Conservation (phyloP, 2,797 vertebrate species). For the Melanogrammus aeglefinus region DNA sequence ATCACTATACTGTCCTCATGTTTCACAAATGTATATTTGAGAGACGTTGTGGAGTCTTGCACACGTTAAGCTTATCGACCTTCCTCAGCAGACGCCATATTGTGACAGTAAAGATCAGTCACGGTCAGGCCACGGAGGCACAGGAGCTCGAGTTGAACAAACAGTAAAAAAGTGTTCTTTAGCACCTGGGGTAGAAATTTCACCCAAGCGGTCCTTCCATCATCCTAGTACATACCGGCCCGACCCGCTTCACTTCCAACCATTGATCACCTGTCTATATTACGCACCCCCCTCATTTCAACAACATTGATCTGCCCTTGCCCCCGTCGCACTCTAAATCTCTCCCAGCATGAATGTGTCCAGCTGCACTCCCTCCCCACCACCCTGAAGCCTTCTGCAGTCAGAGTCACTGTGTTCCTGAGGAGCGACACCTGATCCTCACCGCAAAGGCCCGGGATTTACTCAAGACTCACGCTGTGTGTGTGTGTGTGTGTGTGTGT, state of each 20-base stretch:
- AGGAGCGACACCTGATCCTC: constrained; percentile 49
- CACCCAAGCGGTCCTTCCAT: too few species aligned
- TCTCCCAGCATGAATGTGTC: constrained; percentile 31
- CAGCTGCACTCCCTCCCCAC: constrained; percentile 23
- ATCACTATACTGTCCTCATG: too few species aligned
- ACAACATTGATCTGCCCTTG: constrained; percentile 52
- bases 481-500: background rate
- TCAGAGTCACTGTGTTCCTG: constrained; percentile 33
- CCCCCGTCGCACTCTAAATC: constrained; percentile 13
- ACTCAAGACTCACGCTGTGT: background rate
- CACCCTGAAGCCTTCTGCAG: constrained; percentile 31
- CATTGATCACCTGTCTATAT: constrained; percentile 29
- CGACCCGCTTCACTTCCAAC: constrained; percentile 18
- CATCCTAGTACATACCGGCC: too few species aligned
- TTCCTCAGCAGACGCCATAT: too few species aligned
- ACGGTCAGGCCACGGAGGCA: too few species aligned
- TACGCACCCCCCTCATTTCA: constrained; percentile 46
- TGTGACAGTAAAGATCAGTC: too few species aligned
- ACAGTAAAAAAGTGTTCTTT: too few species aligned
- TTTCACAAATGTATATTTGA: too few species aligned
- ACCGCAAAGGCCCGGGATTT: constrained; percentile 15
- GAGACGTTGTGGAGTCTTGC: too few species aligned
- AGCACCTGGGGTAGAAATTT: too few species aligned
- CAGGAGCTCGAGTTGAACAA: too few species aligned
- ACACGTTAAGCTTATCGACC: too few species aligned